Evolutionary conservation across 35 echinoderm and acorn worm genomes (phyloP).

Genomic region (Apostichopus japonicus): DNA sequence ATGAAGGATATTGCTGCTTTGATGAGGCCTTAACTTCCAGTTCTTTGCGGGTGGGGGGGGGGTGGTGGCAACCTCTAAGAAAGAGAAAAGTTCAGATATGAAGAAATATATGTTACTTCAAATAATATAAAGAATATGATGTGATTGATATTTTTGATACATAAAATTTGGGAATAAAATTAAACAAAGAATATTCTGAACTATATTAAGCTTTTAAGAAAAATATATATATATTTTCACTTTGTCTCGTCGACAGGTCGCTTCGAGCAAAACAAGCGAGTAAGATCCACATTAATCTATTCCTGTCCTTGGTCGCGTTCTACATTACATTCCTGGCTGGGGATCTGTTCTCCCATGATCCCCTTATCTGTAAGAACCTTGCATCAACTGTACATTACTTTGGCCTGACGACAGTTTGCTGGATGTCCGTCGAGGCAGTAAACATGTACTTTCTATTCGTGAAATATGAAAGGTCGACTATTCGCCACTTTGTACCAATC

Average conservation of each 20-base stretch:
- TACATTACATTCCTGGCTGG: not conserved
- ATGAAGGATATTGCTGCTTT: too few relatives aligned
- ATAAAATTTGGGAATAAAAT: too few relatives aligned
- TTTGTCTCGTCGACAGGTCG: not conserved
- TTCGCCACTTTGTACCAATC: not conserved
- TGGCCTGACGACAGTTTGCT: not conserved
- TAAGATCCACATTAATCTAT: conserved; percentile 27
- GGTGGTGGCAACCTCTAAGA: too few relatives aligned
- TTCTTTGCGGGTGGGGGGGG: too few relatives aligned
- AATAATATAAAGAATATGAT: too few relatives aligned
- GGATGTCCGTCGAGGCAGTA: conserved; percentile 4
- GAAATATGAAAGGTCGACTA: not conserved
- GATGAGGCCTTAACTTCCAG: too few relatives aligned
- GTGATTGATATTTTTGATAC: too few relatives aligned
- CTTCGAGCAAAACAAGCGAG: not conserved
- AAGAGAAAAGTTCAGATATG: too few relatives aligned
- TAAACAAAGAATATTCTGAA: too few relatives aligned
- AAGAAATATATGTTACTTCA: too few relatives aligned
- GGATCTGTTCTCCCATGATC: not conserved
- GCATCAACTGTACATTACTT: conserved; percentile 1
- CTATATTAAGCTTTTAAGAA: too few relatives aligned
- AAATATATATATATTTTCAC: not conserved
- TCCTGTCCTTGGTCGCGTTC: not conserved
- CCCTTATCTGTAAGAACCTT: not conserved
- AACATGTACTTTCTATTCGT: conserved; percentile 19